These are phyloP conservation scores for Marronus borbonicus DNA, from an alignment of 2,888 invertebrate genomes.

Conservation along the genomic window DNA sequence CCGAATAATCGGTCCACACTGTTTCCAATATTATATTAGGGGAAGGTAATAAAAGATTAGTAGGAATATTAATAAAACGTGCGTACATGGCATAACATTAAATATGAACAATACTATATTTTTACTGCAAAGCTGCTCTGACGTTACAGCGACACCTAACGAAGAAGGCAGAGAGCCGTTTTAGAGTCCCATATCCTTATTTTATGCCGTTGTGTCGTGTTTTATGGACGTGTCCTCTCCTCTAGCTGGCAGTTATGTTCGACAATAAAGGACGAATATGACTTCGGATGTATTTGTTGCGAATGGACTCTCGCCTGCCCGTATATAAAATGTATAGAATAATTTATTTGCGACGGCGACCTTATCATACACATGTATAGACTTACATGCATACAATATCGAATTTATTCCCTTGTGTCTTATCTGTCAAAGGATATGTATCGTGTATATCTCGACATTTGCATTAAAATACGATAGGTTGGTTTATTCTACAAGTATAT, in stretches of 20 bases:
- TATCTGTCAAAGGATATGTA: conserved; percentile 21
- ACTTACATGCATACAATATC: conserved; percentile 45
- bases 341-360: conserved; percentile 65
- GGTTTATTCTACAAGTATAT: not conserved
- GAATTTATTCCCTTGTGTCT: conserved; percentile 34
- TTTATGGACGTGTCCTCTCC: conserved; percentile 60
- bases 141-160: conserved; percentile 57
- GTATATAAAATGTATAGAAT: conserved; percentile 70
- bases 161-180: conserved; percentile 51
- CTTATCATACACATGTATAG: conserved; percentile 53
- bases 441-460: not conserved
- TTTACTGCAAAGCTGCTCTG: not conserved
- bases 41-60: too few relatives aligned
- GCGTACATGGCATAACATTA: not conserved
- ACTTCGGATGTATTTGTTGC: conserved; percentile 68
- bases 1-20: not conserved
- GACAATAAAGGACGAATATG: conserved; percentile 64
- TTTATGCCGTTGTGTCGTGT: conserved; percentile 61
- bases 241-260: conserved; percentile 59
- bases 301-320: conserved; percentile 59
- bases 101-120: conserved; percentile 11
- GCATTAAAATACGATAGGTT: conserved; percentile 15
- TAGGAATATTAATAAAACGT: too few relatives aligned
- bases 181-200: conserved; percentile 61
- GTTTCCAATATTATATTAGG: not conserved